Evolutionary conservation across 2,797 vertebrate genomes (phyloP).

Genomic region (Adrianichthys oophorus): DNA sequence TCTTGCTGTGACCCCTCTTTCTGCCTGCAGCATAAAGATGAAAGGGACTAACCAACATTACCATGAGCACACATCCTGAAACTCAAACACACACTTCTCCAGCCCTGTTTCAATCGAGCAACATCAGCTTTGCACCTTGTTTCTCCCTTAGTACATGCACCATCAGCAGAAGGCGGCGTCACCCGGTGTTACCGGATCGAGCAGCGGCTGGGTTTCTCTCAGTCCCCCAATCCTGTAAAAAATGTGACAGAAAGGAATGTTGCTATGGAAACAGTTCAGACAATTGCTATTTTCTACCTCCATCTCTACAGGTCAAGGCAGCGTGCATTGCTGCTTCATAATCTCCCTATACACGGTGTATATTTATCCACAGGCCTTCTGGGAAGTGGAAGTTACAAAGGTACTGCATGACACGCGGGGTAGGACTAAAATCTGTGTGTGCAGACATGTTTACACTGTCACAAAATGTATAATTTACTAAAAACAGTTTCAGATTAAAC

Average conservation of each 20-base stretch:
- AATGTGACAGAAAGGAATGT: conserved; percentile 26
- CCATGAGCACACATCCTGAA: too few species aligned
- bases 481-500: too few species aligned
- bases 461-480: too few species aligned
- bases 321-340: conserved; percentile 34
- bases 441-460: too few species aligned
- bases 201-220: conserved; percentile 11
- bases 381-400: too few species aligned
- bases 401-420: too few species aligned
- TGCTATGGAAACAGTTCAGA: conserved; percentile 69
- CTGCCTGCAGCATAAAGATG: conserved; percentile 5
- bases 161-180: conserved; percentile 22
- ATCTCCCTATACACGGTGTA: background rate
- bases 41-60: too few species aligned
- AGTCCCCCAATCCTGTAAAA: background rate
- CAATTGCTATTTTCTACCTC: conserved; percentile 63
- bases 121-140: conserved; percentile 13
- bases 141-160: conserved; percentile 14
- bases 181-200: conserved; percentile 32
- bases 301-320: conserved; percentile 63
- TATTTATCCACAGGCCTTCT: too few species aligned
- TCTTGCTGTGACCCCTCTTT: background rate
- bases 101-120: conserved; percentile 10
- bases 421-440: too few species aligned
- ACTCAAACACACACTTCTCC: background rate